Evolutionary conservation across 2,888 invertebrate genomes (phyloP), one percentile per base, ranked within the genome.

Genomic region (Xestia c-nigrum): DNA sequence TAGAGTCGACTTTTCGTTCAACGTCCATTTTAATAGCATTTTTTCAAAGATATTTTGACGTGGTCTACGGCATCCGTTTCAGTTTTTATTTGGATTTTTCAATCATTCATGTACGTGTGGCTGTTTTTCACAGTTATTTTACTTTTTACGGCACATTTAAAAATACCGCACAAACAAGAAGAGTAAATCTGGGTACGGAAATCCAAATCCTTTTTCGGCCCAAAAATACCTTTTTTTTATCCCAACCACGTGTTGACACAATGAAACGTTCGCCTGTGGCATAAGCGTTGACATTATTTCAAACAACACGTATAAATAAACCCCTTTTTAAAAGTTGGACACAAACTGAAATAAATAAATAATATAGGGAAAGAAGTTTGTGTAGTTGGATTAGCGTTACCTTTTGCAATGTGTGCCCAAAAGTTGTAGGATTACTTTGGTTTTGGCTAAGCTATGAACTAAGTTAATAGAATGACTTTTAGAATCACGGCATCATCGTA

Each of bases 311-410:
- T 16, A n/a, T 19, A 40, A 52, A 63, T 1, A 38, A 14, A 40
- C 24, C 38, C 16, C 16, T 80, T 55, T 47, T 31, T 10, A 16
- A 52, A 65, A 69, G 19, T 63, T 43, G 5, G 5, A 65, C 0
- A n/a, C 21, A n/a, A 65, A 61, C 40, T 7, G 59, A 72, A 46
- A 63, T 65, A 63, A 81, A 85, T 72, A 40, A 85, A 85, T 70
- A 69, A 72, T 70, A 77, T 70, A 55, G 47, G n/a, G 24, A 52
- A 16, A 46, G 74, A 82, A 81, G 55, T 77, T 74, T 68, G n/a
- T 52, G 59, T 50, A 43, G n/a, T 57, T 61, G 46, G 63, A 31
- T 66, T 31, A 38, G 19, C 24, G 38, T 24, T 59, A 69, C 57
- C 69, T 63, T 67, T 67, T 40, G 47, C 38, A 38, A 63, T 31